Base-by-base conservation (phyloP, 2,888 invertebrate species). In the Drosophila neotestacea region DNA sequence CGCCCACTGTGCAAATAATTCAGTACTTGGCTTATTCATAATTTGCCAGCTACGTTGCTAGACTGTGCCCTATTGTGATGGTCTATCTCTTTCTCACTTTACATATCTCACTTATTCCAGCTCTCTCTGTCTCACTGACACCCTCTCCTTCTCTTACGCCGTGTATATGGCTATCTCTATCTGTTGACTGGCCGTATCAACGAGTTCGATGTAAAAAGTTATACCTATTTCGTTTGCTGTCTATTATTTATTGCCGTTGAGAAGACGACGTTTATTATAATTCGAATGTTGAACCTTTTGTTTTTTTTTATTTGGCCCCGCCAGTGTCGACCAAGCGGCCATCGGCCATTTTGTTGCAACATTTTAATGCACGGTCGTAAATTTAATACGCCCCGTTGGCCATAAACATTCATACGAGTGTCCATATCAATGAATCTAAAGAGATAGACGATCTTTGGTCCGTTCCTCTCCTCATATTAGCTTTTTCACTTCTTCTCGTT, bases 321-420 rank as follows among this genome's bases (percentile, higher is more conserved):
- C 63, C 63, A 60, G 48, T 73, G 68, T 38, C 55, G 47, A 46
- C 47, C 44, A 28, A 38, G 54, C 47, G 62, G 36, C 59, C 47
- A 42, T 60, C 84, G 73, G 84, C 84, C 84, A 85, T 85, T 87
- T 87, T 88, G 77, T 81, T 87, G 88, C 88, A 88, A 88, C 88
- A 83, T 88, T 88, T 85, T 86, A 88, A 88, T 88, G 82, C 76
- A 81, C 77, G 86, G 84, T 74, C 85, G 84, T 85, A 85, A 85
- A 85, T 81, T 84, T 85, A 85, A 85, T 85, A 85, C 84, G 84
- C 85, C 85, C 80, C 70, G 84, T 85, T 85, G 84, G 78, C 84
- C 84, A 85, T 85, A 85, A 85, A 84, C 85, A 84, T 70, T 44
- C 77, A 50, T 60, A 52, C 76, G 65, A 77, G 63, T 76, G 77